phyloP scores from a whole-genome alignment of 2,113 vertebrate species.

The Pseudolaguvia tuberculata region DNA sequence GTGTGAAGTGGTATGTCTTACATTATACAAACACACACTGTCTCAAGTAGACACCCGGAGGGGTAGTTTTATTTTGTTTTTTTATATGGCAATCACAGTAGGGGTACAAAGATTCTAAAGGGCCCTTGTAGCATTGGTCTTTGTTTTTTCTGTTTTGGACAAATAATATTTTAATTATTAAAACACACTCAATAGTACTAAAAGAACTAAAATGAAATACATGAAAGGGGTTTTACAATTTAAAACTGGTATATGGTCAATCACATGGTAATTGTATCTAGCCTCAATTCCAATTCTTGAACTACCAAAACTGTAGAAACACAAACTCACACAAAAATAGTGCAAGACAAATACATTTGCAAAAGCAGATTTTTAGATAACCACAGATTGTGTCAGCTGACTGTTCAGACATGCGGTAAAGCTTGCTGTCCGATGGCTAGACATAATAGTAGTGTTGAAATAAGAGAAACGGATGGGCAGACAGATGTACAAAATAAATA shows the following conservation, averaged over 20 bases:
- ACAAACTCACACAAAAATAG: background rate
- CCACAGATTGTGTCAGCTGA: conserved; percentile 57
- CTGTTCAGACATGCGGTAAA: conserved; percentile 66
- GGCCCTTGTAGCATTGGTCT: too few species aligned
- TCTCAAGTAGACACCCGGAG: background rate
- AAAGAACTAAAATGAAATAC: too few species aligned
- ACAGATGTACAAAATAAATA: conserved; percentile 8
- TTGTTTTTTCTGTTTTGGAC: too few species aligned
- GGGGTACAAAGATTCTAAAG: background rate
- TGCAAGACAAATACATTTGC: background rate
- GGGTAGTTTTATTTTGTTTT: background rate
- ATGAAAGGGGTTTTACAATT: background rate
- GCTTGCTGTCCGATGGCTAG: conserved; percentile 51
- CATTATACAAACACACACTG: conserved; percentile 54
- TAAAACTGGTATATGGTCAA: background rate
- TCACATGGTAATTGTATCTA: background rate
- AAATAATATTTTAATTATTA: too few species aligned
- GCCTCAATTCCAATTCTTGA: background rate
- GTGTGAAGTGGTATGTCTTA: conserved; percentile 56
- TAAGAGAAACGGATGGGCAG: background rate
- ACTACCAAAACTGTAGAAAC: background rate
- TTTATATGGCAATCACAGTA: background rate
- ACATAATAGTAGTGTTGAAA: background rate
- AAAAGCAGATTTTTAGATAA: conserved; percentile 12
- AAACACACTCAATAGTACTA: too few species aligned